Evolutionary conservation across 1,140 invertebrate species (phyloP).

Genomic region (Episyrphus balteatus): DNA sequence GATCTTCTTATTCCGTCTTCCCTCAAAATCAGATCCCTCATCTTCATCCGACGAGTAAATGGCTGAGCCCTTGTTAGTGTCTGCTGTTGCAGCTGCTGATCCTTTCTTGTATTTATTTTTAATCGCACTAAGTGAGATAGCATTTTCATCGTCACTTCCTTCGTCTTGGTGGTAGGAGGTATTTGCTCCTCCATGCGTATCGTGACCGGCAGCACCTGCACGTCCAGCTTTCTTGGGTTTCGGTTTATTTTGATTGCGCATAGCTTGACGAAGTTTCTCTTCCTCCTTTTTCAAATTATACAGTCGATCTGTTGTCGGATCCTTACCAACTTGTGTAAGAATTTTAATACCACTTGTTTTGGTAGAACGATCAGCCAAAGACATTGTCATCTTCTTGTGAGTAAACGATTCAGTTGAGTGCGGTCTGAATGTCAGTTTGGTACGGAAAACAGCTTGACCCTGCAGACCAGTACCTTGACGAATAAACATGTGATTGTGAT

Average conservation of each 20-base stretch:
- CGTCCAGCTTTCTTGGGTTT: constrained; percentile 48
- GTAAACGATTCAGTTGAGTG: constrained; percentile 98
- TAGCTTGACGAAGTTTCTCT: constrained; percentile 76
- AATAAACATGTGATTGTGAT: constrained; percentile 92
- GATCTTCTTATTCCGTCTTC: constrained; percentile 56
- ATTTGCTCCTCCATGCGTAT: constrained; percentile 29
- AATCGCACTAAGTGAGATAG: constrained; percentile 84
- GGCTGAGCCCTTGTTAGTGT: constrained; percentile 45
- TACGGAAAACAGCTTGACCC: constrained; percentile 92
- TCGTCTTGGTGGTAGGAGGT: constrained; percentile 49
- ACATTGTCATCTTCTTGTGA: constrained; percentile 97
- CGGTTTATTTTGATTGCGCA: constrained; percentile 52
- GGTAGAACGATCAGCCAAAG: constrained; percentile 90
- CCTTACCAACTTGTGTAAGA: constrained; percentile 82
- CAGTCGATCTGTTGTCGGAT: constrained; percentile 84
- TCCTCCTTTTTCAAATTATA: constrained; percentile 93
- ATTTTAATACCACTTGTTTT: constrained; percentile 96
- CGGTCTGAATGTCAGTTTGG: constrained; percentile 92
- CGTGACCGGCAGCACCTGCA: constrained; percentile 46
- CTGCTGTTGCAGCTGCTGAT: constrained; percentile 5
- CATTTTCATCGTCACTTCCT: constrained; percentile 82
- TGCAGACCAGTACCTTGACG: constrained; percentile 95
- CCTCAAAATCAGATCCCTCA: constrained; percentile 78
- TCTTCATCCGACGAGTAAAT: constrained; percentile 91
- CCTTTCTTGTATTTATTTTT: constrained; percentile 85